A percentile compares a stretch with the other conserved stretches of the same genome.
These are phyloP conservation scores for Scomber scombrus DNA, from an alignment of 2,113 vertebrate species.

Conservation along the genomic window DNA sequence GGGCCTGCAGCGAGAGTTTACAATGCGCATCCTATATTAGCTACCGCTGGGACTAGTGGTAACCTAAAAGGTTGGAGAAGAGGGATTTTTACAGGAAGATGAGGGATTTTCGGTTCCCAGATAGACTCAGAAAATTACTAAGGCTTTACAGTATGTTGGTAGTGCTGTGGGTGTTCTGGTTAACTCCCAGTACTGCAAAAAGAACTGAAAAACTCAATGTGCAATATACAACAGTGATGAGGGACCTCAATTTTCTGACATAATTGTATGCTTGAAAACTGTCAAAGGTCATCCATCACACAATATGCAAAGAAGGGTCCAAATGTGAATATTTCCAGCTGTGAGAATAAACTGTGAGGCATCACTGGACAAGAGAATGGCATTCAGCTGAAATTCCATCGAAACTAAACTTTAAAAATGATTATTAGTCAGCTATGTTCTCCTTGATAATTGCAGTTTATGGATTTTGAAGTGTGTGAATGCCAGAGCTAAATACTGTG, in stretches of 20 bases:
- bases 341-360: not conserved
- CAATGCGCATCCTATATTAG: not conserved
- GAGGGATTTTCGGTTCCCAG: not conserved
- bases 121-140: not conserved
- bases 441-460: conserved; percentile 9
- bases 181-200: not conserved
- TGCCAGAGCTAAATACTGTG: conserved; percentile 35
- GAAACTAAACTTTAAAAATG: conserved; percentile 10
- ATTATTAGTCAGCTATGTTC: conserved; percentile 22
- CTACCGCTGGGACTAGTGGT: not conserved
- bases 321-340: not conserved
- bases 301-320: not conserved
- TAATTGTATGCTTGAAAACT: not conserved
- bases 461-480: conserved; percentile 29
- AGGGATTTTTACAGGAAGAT: not conserved
- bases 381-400: not conserved
- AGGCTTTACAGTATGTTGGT: not conserved
- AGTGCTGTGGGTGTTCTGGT: not conserved
- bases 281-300: not conserved
- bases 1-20: not conserved
- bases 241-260: not conserved
- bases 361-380: not conserved
- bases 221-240: no score
- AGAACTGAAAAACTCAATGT: not conserved
- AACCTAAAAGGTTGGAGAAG: not conserved